Conservation (phyloP, 2,113 vertebrate species). For the Bucco capensis region DNA sequence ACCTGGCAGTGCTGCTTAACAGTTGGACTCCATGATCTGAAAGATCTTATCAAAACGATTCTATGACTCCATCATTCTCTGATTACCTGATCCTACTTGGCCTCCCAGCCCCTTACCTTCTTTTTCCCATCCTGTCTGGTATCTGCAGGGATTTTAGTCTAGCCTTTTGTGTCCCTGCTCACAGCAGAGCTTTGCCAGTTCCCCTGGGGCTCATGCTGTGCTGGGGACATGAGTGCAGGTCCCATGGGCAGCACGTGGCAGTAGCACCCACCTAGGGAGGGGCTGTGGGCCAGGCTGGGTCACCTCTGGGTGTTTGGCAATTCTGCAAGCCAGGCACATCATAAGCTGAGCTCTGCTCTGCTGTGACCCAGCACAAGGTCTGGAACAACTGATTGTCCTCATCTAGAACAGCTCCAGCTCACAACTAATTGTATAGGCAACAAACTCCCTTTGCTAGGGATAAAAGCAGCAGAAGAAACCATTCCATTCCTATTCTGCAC, state of each 20-base stretch:
- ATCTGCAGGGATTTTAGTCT: accelerated
- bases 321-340: neutral
- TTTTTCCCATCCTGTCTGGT: neutral
- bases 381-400: neutral
- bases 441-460: neutral
- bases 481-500: accelerated
- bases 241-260: no score
- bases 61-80: neutral
- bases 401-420: neutral
- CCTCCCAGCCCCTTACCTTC: no score
- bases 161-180: neutral
- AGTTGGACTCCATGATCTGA: neutral
- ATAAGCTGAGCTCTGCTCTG: neutral
- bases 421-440: neutral
- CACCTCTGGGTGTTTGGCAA: neutral
- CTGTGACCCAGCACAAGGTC: neutral
- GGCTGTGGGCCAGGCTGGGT: no score
- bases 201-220: no score
- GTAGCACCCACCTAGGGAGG: no score
- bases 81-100: neutral
- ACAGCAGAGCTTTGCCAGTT: neutral
- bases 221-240: no score
- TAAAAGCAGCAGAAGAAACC: neutral
- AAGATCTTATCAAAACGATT: neutral
- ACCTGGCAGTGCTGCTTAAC: no score